Percentiles rank a stretch among this genome's conserved stretches.
Evolutionary conservation across 2,888 invertebrate species (phyloP).

Genomic region (Aplocera efformata): DNA sequence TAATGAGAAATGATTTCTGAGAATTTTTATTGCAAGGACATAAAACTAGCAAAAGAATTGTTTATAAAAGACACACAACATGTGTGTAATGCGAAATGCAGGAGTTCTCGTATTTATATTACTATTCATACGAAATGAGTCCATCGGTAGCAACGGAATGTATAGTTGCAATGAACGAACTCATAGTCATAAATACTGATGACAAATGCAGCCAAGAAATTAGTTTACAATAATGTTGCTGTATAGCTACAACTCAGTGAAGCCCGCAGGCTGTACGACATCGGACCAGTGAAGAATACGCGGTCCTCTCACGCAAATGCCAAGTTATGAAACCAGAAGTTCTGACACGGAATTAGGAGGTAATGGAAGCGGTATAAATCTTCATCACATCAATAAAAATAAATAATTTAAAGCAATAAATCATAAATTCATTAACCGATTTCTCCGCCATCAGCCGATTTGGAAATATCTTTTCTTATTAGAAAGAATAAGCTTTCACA

Average conservation of each 20-base stretch:
- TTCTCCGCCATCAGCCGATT: too few species aligned
- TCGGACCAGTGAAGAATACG: constrained; percentile 36
- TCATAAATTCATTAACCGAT: too few species aligned
- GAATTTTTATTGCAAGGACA: constrained; percentile 9
- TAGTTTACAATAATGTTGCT: constrained; percentile 15
- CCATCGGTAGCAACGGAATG: background rate
- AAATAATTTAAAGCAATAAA: too few species aligned
- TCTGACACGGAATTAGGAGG: constrained; percentile 33
- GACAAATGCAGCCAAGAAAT: constrained; percentile 18
- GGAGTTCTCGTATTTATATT: too few species aligned
- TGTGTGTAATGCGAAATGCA: too few species aligned
- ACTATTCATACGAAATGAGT: too few species aligned
- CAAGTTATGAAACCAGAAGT: constrained; percentile 53
- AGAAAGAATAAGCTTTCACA: too few species aligned
- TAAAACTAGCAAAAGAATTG: too few species aligned
- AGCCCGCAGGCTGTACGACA: constrained; percentile 47
- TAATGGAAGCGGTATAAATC: background rate
- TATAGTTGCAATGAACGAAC: constrained; percentile 5
- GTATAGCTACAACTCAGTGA: constrained; percentile 18
- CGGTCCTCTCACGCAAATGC: constrained; percentile 56
- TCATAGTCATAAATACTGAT: constrained; percentile 7
- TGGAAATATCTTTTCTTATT: too few species aligned
- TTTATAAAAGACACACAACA: too few species aligned
- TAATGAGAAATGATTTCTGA: constrained; percentile 29
- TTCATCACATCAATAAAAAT: background rate